Conservation (phyloP, 2,797 vertebrate genomes). For the Linurgus olivaceus region DNA sequence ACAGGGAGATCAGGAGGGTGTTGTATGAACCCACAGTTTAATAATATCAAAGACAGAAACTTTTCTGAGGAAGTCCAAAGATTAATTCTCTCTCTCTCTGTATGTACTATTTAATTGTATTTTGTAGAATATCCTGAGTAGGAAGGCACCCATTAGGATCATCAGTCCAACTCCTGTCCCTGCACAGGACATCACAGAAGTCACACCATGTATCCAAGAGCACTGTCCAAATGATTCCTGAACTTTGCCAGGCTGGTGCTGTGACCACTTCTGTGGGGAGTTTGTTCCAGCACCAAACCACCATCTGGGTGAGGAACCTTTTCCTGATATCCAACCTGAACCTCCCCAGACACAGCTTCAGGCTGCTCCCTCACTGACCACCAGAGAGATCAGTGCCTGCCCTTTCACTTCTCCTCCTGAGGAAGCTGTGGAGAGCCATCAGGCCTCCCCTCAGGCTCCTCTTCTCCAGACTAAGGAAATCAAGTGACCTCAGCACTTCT, state of each 20-base stretch:
- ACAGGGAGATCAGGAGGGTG: background rate
- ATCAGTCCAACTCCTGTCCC: accelerated
- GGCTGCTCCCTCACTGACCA: background rate
- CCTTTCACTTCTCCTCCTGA: accelerated
- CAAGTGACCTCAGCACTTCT: background rate
- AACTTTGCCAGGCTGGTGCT: background rate
- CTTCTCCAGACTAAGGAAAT: background rate
- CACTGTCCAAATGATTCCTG: background rate
- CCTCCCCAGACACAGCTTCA: background rate
- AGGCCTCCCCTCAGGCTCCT: too few species aligned
- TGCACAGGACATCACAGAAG: background rate
- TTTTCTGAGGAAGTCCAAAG: background rate
- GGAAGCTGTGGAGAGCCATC: background rate
- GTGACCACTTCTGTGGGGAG: too few species aligned
- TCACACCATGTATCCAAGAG: too few species aligned
- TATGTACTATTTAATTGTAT: background rate
- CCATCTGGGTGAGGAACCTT: accelerated
- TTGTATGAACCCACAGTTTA: background rate
- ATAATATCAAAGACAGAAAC: background rate
- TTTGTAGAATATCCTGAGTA: background rate
- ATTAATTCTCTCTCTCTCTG: background rate
- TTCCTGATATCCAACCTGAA: background rate
- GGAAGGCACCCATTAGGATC: background rate
- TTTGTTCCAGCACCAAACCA: background rate
- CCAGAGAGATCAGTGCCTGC: accelerated